Base-by-base conservation (phyloP, 2,113 vertebrate genomes). In the Oncorhynchus clarkii region DNA sequence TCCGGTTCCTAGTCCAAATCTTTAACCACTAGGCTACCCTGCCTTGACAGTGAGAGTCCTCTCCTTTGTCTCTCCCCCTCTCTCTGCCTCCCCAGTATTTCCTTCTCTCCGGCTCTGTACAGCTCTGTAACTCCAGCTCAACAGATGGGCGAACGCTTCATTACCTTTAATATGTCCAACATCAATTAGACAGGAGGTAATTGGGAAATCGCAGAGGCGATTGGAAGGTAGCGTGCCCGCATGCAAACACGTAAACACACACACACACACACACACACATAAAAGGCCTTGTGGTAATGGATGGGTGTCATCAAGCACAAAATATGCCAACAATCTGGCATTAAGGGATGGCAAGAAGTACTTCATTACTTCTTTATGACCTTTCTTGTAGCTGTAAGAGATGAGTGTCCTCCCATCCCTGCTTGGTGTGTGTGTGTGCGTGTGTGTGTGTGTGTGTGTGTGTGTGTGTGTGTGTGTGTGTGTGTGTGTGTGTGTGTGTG, bases 91-190 rank as follows among this genome's bases (percentile, higher is more conserved):
- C 39, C 39, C 39, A 45, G 51, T 64, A 16, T 65, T 68, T 69
- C 39, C 22, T 27, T 62, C 54, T 31, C 39, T 6, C 45, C 65
- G 81, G 72, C 71, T 39, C 72, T 8, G 78, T 20, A 76, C 77
- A 14, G 77, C 73, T 68, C 85, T 6, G 54, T 57, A 1, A 5
- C 54, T 45, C 39, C 75, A 73, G 78, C 83, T 91, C 90, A 92
- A 93, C 92, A 93, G 91, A 93, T 93, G 91, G 91, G 82, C 86
- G n/a, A 74, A 69, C 67, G 88, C 84, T 89, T 93, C 92, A 92
- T 93, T 93, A 92, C 90, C 89, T 93, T 91, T 91, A 89, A 91
- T 91, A 88, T 84, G 85, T 88, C 89, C 76, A 84, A 85, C 91
- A 92, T 92, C 92, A 93, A 89, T 93, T 92, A 93, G 86, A 85